Evolutionary conservation across 2,888 invertebrate genomes (phyloP).

Genomic region (Aleiodes leptofemur): DNA sequence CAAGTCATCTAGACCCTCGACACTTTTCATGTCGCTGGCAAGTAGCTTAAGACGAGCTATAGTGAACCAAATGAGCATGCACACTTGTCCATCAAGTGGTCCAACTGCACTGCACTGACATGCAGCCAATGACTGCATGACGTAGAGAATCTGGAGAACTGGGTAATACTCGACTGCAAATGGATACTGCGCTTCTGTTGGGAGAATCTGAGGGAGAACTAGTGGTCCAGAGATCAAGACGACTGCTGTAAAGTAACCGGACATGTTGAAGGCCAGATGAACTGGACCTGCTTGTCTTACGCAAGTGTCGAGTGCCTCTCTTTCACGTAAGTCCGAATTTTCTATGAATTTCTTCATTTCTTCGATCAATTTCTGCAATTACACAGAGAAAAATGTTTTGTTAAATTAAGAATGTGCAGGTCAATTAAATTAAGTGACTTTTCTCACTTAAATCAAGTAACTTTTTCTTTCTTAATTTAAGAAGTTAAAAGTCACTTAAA

Average conservation of each 20-base stretch:
- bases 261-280: conserved; percentile 48
- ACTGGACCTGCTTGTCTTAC: conserved; percentile 48
- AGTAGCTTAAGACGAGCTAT: conserved; percentile 57
- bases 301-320: conserved; percentile 52
- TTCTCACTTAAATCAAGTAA: too few relatives aligned
- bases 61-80: conserved; percentile 57
- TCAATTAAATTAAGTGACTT: too few relatives aligned
- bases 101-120: conserved; percentile 53
- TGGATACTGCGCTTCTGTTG: conserved; percentile 62
- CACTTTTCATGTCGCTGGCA: conserved; percentile 33
- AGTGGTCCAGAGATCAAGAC: conserved; percentile 53
- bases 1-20: conserved; percentile 17
- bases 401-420: too few relatives aligned
- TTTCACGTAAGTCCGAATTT: conserved; percentile 42
- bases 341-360: conserved; percentile 43
- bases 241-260: conserved; percentile 43
- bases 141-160: conserved; percentile 50
- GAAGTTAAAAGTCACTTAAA: too few relatives aligned
- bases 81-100: conserved; percentile 55
- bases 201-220: conserved; percentile 57
- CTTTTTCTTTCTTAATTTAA: too few relatives aligned
- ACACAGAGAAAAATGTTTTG: too few relatives aligned
- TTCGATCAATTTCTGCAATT: conserved; percentile 48
- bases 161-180: conserved; percentile 50
- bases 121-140: conserved; percentile 55